Evolutionary conservation across 2,888 invertebrate species (phyloP).

Genomic region (Drosophila subsilvestris): DNA sequence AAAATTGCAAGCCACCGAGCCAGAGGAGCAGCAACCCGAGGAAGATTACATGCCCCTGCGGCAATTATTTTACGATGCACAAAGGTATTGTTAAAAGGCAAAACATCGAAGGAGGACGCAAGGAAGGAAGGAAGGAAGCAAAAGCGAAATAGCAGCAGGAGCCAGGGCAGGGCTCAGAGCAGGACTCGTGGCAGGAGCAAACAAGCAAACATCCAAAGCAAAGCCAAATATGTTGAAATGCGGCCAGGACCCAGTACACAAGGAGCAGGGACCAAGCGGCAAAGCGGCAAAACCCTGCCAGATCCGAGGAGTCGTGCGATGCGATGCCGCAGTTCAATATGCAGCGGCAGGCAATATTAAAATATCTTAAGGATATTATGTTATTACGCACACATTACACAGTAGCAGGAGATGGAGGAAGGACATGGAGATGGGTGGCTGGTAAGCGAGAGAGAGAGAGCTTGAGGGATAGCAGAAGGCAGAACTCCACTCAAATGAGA

Average conservation of each 20-base stretch:
- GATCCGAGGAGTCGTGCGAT: constrained; percentile 25
- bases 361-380: constrained; percentile 83
- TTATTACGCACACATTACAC: constrained; percentile 79
- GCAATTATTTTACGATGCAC: constrained; percentile 83
- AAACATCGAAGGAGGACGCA: constrained; percentile 10
- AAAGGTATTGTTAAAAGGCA: constrained; percentile 82
- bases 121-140: constrained; percentile 35
- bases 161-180: constrained; percentile 1
- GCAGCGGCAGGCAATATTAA: constrained; percentile 73
- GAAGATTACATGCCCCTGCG: constrained; percentile 72
- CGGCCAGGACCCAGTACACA: constrained; percentile 55
- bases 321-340: constrained; percentile 77
- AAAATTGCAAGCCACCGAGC: constrained; percentile 72
- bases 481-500: constrained; percentile 80
- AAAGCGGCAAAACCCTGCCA: neutral
- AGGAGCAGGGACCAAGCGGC: constrained; percentile 10
- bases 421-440: constrained; percentile 6
- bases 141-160: constrained; percentile 23
- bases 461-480: constrained; percentile 8
- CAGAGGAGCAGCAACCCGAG: constrained; percentile 28
- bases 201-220: constrained; percentile 60
- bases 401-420: constrained; percentile 30
- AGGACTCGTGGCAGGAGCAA: constrained; percentile 40
- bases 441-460: neutral
- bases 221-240: constrained; percentile 79